Evolutionary conservation across 2,888 invertebrate species (phyloP), one percentile per base, ranked within the genome.

Genomic region (Meteorus cinctellus): DNA sequence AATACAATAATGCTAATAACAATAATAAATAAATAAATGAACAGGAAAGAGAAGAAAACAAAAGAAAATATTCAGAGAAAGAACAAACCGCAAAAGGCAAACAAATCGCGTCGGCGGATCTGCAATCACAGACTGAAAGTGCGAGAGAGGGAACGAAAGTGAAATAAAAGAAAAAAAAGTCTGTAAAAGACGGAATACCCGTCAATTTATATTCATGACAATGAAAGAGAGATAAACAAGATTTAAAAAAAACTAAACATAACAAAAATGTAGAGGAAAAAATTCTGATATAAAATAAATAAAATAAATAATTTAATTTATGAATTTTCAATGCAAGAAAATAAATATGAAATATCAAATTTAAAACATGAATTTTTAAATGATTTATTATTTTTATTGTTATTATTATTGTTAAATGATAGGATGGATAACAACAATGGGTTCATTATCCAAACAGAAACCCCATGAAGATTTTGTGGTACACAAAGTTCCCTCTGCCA

Each of bases 361-460:
- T 34, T 4, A 6, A 8, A 34, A 6, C 34, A 34, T 0, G 8
- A 4, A 34, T 34, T 34, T 34, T 34, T n/a, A 41, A 16, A 51
- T 51, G 45, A 68, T 34, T 34, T 34, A 8, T 34, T 34, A 8
- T 34, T 4, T 34, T 68, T n/a, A 24, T 24, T n/a, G 1, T 24
- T 8, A 68, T 51, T 27, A 41, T 34, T 16, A 24, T 69, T 31
- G 34, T 36, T 34, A 55, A 73, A 59, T 36, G 55, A 31, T 55
- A 51, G 55, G 16, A 65, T 48, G 24, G 51, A 59, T 41, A 55
- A 60, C 76, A 80, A 82, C 82, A 82, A 82, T 81, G 82, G 81
- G 77, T 78, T 81, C 81, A 80, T 82, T 82, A 82, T 79, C 79
- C 68, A 82, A 82, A 81, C 73, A 76, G 72, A 55, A 29, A n/a